phyloP scores from a whole-genome alignment of 2,888 invertebrate genomes.

The Lasius platythorax region DNA sequence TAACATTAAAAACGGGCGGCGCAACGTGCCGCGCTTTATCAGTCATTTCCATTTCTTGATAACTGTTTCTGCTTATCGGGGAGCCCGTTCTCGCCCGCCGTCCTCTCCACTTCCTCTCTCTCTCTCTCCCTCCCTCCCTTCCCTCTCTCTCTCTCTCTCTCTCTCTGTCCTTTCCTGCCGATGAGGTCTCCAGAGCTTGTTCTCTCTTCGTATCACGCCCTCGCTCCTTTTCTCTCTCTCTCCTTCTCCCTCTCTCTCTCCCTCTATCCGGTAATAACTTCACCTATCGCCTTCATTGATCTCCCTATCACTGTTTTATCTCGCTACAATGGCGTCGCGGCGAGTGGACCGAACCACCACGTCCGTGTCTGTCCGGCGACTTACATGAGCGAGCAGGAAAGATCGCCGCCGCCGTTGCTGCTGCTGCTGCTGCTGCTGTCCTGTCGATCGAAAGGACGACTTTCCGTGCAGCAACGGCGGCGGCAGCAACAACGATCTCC shows the following conservation, averaged over 20 bases:
- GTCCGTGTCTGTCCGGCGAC: conserved; percentile 69
- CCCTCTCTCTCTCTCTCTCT: conserved; percentile 62
- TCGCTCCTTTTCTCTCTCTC: conserved; percentile 67
- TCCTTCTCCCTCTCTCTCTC: conserved; percentile 76
- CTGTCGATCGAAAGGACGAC: conserved; percentile 52
- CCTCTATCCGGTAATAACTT: conserved; percentile 86
- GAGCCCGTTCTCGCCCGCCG: conserved; percentile 74
- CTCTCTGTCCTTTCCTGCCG: conserved; percentile 67
- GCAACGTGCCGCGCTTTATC: conserved; percentile 85
- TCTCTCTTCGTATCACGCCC: conserved; percentile 78
- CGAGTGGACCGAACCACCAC: conserved; percentile 76
- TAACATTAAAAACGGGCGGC: conserved; percentile 80
- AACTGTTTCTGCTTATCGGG: conserved; percentile 85
- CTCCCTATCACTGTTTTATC: conserved; percentile 86
- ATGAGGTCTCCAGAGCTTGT: conserved; percentile 38
- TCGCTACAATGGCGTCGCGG: conserved; percentile 84
- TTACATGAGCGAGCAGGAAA: conserved; percentile 57
- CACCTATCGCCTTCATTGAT: conserved; percentile 85
- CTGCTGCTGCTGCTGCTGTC: conserved; percentile 39
- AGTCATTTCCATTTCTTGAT: conserved; percentile 87
- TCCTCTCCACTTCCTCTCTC: conserved; percentile 71
- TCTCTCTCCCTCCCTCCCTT: conserved; percentile 27
- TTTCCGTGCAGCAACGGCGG: conserved; percentile 15
- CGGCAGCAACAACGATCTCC: conserved; percentile 9
- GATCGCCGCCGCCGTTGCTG: conserved; percentile 38